phyloP scores from a whole-genome alignment of 2,113 vertebrate genomes.

The Dipodomys stephensi region DNA sequence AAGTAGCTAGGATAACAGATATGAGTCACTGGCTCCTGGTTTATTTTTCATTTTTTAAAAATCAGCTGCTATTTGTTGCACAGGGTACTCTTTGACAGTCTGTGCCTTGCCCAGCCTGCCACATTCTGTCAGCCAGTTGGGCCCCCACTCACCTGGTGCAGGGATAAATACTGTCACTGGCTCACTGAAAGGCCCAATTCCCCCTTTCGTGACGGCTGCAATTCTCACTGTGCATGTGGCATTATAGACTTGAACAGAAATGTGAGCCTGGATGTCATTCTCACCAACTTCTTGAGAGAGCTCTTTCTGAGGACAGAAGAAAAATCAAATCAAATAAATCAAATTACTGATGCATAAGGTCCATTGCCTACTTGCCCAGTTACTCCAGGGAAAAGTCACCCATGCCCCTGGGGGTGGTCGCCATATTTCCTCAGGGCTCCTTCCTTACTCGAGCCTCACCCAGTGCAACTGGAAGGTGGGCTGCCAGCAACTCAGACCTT shows the following conservation, averaged over 20 bases:
- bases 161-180: constrained; percentile 89
- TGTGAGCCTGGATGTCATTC: constrained; percentile 49
- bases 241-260: constrained; percentile 88
- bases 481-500: neutral
- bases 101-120: neutral
- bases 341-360: neutral
- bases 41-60: neutral
- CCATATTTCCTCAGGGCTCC: neutral
- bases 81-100: neutral
- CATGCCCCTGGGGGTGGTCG: neutral
- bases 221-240: constrained; percentile 92
- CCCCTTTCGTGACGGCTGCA: constrained; percentile 91
- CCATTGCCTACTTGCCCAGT: neutral
- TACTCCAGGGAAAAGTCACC: neutral
- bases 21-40: neutral
- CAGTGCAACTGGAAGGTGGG: neutral
- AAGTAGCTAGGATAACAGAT: too few species aligned
- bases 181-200: constrained; percentile 91
- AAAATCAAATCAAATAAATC: neutral
- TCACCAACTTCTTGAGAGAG: neutral
- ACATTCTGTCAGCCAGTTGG: neutral
- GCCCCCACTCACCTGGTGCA: constrained; percentile 83
- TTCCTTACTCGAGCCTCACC: neutral
- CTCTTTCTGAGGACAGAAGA: constrained; percentile 76
- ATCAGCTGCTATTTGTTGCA: neutral